Conservation (phyloP, 2,113 vertebrate species). For the Chitala chitala region DNA sequence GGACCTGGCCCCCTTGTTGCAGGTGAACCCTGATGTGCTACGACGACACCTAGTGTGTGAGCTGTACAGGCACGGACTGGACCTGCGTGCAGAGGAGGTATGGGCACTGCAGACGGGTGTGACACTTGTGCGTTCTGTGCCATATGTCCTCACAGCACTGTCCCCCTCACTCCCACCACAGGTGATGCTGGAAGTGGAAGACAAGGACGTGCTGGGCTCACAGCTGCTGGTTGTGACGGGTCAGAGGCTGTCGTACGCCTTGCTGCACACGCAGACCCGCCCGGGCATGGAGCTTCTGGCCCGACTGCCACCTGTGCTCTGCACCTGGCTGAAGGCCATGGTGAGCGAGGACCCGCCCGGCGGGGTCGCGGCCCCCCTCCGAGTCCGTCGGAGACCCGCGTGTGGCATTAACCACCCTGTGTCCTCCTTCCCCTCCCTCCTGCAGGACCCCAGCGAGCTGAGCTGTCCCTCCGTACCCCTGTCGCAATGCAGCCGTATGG, state of each 20-base stretch:
- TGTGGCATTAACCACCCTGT: not conserved
- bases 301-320: slow-evolving; percentile 81
- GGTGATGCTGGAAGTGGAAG: slow-evolving; percentile 83
- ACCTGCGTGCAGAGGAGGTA: slow-evolving; percentile 86
- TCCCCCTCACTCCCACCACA: slow-evolving; percentile 39
- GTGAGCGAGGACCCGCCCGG: slow-evolving; percentile 52
- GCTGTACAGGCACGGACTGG: slow-evolving; percentile 85
- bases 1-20: slow-evolving; percentile 78
- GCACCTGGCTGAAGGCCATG: slow-evolving; percentile 97
- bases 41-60: slow-evolving; percentile 83
- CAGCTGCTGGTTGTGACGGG: slow-evolving; percentile 86
- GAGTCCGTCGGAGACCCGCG: not conserved
- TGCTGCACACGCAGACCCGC: slow-evolving; percentile 77
- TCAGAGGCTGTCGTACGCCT: slow-evolving; percentile 78
- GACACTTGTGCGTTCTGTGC: not conserved
- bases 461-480: slow-evolving; percentile 76
- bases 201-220: slow-evolving; percentile 89
- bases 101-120: accelerated
- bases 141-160: not conserved
- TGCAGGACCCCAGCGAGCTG: slow-evolving; percentile 83
- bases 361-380: not conserved
- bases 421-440: not conserved
- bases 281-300: slow-evolving; percentile 85
- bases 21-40: slow-evolving; percentile 79
- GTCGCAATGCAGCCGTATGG: slow-evolving; percentile 70